These are phyloP conservation scores for Tetranychus urticae DNA, from an alignment of 1,140 invertebrate genomes.

Conservation along the genomic window DNA sequence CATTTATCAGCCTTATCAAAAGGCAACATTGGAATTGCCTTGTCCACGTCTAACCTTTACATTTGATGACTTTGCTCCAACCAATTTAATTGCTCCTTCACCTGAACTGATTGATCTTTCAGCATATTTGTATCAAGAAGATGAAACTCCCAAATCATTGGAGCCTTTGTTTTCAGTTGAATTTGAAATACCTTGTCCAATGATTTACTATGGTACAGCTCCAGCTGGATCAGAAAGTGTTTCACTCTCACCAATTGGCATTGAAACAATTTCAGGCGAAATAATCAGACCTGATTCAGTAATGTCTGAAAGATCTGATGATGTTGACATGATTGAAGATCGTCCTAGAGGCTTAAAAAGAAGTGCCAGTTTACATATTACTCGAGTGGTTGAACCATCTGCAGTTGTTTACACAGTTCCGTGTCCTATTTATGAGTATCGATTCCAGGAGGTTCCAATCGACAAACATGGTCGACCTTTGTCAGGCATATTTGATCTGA, in stretches of 20 bases:
- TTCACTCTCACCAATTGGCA: too few relatives aligned
- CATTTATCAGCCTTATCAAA: too few relatives aligned
- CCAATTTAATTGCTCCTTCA: too few relatives aligned
- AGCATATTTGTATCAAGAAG: too few relatives aligned
- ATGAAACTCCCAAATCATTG: neutral
- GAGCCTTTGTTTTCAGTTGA: neutral
- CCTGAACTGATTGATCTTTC: too few relatives aligned
- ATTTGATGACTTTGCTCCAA: too few relatives aligned
- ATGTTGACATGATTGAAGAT: neutral
- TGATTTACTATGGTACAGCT: neutral
- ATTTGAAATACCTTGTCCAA: neutral
- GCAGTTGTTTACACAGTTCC: neutral
- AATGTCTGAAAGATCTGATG: neutral
- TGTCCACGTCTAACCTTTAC: too few relatives aligned
- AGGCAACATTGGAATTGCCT: too few relatives aligned
- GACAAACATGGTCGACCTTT: neutral
- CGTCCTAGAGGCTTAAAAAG: neutral
- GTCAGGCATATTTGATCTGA: neutral
- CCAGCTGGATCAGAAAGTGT: neutral
- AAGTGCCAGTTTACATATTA: neutral
- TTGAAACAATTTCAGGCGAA: neutral
- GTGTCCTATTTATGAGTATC: neutral
- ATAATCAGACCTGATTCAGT: neutral
- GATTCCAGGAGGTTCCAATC: neutral
- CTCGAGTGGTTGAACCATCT: neutral